Evolutionary conservation across 1,140 invertebrate genomes (phyloP).

Genomic region (Drosophila repletoides): DNA sequence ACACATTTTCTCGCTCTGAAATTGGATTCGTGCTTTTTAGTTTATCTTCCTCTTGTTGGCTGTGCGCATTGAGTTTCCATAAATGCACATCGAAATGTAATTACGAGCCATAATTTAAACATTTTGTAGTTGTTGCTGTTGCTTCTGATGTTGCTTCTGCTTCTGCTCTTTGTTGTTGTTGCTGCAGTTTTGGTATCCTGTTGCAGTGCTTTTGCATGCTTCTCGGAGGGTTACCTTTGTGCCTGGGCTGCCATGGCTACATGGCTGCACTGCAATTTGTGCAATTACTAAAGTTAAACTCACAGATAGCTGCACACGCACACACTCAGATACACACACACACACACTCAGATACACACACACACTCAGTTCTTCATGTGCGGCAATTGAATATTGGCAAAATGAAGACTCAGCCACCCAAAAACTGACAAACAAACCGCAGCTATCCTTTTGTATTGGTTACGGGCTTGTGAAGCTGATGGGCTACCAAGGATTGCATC

Average conservation of each 20-base stretch:
- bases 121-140: background rate
- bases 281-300: constrained; percentile 27
- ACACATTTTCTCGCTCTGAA: too few species aligned
- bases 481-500: too few species aligned
- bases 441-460: background rate
- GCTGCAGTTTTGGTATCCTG: background rate
- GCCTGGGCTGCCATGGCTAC: background rate
- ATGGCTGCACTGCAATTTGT: constrained; percentile 24
- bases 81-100: constrained; percentile 12
- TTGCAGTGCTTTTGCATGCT: constrained; percentile 7
- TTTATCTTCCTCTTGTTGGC: too few species aligned
- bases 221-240: constrained; percentile 8
- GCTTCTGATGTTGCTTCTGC: background rate
- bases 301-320: background rate
- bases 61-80: constrained; percentile 16
- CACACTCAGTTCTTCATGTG: background rate
- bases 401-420: constrained; percentile 6
- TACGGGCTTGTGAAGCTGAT: background rate
- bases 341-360: background rate
- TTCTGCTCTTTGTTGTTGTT: background rate
- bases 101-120: constrained; percentile 1
- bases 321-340: constrained; percentile 7
- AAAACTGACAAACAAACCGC: background rate
- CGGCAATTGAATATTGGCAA: constrained; percentile 19
- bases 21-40: too few species aligned